phyloP scores from a whole-genome alignment of 2,113 vertebrate species.

The Burhinus oedicnemus region DNA sequence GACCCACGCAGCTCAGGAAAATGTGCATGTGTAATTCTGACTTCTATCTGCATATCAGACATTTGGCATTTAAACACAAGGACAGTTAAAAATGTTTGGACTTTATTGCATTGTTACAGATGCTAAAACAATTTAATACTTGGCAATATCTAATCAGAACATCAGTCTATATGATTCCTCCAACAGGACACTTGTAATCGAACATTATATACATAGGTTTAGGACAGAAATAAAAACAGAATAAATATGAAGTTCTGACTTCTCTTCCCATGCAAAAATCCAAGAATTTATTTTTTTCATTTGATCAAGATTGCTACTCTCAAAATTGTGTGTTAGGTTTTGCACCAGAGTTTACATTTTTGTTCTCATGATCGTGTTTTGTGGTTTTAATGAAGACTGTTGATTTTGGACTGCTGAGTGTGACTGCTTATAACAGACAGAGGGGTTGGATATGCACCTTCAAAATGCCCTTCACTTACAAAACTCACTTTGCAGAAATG shows the following conservation, averaged over 20 bases:
- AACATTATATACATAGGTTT: not conserved
- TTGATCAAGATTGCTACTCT: not conserved
- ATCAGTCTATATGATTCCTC: not conserved
- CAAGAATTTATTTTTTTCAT: not conserved
- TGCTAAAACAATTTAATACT: not conserved
- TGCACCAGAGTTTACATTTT: not conserved
- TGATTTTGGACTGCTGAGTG: slow-evolving; percentile 3
- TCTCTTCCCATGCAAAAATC: not conserved
- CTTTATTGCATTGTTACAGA: not conserved
- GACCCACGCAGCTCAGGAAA: not conserved
- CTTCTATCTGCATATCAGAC: not conserved
- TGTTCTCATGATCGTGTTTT: not conserved
- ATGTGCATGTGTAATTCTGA: not conserved
- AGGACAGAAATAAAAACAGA: not conserved
- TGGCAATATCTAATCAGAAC: not conserved
- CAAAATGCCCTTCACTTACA: slow-evolving; percentile 16
- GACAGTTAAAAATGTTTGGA: not conserved
- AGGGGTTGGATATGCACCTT: not conserved
- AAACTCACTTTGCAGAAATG: slow-evolving; percentile 21
- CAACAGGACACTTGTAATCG: not conserved
- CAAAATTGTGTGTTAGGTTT: not conserved
- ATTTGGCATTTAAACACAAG: not conserved
- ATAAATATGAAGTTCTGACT: not conserved
- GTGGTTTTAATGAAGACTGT: not conserved
- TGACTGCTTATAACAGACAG: not conserved